phyloP scores from a whole-genome alignment of 2,113 vertebrate genomes.

The Hydropotes inermis region DNA sequence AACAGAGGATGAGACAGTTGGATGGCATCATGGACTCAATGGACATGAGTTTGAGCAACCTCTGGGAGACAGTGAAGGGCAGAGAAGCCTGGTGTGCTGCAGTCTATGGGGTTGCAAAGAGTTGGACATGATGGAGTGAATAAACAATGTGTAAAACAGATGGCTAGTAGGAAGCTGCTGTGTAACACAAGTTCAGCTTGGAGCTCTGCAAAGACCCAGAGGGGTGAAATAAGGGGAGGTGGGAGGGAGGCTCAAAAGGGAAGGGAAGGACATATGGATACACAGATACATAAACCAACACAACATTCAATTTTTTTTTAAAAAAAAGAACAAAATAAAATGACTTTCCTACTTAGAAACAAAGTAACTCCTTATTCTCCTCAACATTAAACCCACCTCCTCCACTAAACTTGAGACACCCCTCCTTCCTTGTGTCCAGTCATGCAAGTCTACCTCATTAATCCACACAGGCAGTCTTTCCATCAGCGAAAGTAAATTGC shows the following conservation, averaged over 20 bases:
- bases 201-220: not conserved
- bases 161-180: not conserved
- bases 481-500: not conserved
- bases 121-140: not conserved
- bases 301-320: too few relatives aligned
- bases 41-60: not conserved
- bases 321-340: not conserved
- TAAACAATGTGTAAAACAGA: not conserved
- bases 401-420: not conserved
- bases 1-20: not conserved
- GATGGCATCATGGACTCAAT: not conserved
- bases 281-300: not conserved
- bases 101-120: not conserved
- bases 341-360: not conserved
- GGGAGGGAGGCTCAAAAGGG: not conserved
- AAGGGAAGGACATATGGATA: not conserved
- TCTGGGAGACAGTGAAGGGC: not conserved
- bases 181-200: not conserved
- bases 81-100: not conserved
- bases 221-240: not conserved
- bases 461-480: not conserved
- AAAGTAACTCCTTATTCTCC: not conserved
- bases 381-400: not conserved
- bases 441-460: not conserved
- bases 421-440: not conserved